A percentile compares a stretch with the other conserved stretches of the same genome.
Evolutionary conservation across 1,140 invertebrate genomes (phyloP).

Genomic region (Eufriesea mexicana): DNA sequence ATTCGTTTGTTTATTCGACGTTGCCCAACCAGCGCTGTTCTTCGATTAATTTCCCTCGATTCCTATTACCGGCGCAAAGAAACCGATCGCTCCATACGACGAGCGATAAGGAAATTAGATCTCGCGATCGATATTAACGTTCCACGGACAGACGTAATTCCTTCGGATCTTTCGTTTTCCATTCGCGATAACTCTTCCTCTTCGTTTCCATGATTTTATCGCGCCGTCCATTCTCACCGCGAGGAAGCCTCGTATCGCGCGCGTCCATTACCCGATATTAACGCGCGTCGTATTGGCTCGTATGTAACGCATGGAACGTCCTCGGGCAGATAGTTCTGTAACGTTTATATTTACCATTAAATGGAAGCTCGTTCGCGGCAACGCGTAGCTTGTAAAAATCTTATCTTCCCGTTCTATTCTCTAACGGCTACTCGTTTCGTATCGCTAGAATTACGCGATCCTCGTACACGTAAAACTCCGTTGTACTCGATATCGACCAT

Average conservation of each 20-base stretch:
- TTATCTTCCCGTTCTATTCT: not conserved
- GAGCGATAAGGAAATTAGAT: too few relatives aligned
- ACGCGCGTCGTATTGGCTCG: not conserved
- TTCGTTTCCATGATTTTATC: constrained; percentile 20
- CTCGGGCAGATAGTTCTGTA: not conserved
- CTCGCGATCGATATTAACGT: not conserved
- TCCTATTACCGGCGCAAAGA: too few relatives aligned
- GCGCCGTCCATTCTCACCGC: not conserved
- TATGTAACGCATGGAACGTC: not conserved
- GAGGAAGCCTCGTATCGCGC: not conserved
- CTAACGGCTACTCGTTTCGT: not conserved
- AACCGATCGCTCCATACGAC: too few relatives aligned
- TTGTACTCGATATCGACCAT: too few relatives aligned
- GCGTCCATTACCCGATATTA: constrained; percentile 19
- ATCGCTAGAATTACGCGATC: not conserved
- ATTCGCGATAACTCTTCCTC: constrained; percentile 21
- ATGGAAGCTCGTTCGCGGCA: not conserved
- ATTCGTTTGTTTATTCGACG: too few relatives aligned
- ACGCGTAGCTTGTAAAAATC: not conserved
- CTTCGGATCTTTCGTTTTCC: not conserved
- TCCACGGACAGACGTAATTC: not conserved
- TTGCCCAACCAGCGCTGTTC: too few relatives aligned
- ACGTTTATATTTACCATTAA: not conserved
- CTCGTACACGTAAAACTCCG: not conserved
- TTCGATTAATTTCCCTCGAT: not conserved